Evolutionary conservation across 1,140 invertebrate genomes (phyloP), one percentile per base, ranked within the genome.

Genomic region (Bradysia coprophila): DNA sequence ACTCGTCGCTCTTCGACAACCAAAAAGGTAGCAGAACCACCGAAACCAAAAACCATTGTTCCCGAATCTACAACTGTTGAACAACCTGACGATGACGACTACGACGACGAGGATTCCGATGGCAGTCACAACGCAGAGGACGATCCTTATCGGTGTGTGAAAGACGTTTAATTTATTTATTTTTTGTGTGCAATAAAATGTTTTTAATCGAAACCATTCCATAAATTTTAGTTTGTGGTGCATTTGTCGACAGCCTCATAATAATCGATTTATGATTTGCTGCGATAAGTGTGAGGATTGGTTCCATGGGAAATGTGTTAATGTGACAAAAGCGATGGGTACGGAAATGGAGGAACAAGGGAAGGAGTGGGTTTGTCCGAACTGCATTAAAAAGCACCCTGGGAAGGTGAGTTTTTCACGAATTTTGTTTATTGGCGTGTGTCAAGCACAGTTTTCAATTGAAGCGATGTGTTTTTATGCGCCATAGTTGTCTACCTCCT

Each of bases 191-290:
- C 32, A 3, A 34, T 16, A 34, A 31, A 9, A 31, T 31, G 8
- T 8, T 31, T 31, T 31, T 31, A 9, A 9, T 31, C 18, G 4
- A 34, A 34, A 34, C 32, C 5, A 5, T 15, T 16, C 4, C 32
- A 34, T 16, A 34, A 34, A 34, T 48, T 41, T 22, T 48, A 81
- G 84, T 62, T 65, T 95, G 19, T 96, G 91, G 89, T 97, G 92
- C 61, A 85, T 95, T 52, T 97, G 92, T 57, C 78, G 82, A 51
- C 83, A 90, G 53, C 92, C 91, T 1, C 89, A 96, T 58, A 90
- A 92, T 52, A 92, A 94, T 64, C 72, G 89, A 22, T 96, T 96
- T 59, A 97, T 97, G 93, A 96, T 97, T 54, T 91, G 88, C 56
- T 97, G 93, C 60, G 93, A 97, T 61, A 72, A 74, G 1, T 97